Evolutionary conservation across 2,113 vertebrate species (phyloP).

Genomic region (Heloderma charlesbogerti): DNA sequence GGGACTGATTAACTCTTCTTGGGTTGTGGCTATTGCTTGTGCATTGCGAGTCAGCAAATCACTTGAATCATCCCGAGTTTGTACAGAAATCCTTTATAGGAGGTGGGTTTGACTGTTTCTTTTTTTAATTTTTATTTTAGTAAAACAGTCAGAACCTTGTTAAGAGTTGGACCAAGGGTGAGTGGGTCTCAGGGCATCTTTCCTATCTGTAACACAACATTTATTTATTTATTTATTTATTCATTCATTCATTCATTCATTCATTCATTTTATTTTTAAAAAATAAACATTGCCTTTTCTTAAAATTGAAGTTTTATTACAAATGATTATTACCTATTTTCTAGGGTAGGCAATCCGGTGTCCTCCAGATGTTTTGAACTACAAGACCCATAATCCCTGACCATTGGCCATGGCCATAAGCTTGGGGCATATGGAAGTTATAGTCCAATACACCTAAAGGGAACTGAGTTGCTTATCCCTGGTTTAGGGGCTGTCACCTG

Average conservation of each 20-base stretch:
- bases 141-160: too few relatives aligned
- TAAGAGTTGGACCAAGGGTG: neutral
- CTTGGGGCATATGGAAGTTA: too few relatives aligned
- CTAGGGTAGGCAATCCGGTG: too few relatives aligned
- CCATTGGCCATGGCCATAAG: too few relatives aligned
- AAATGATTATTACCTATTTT: neutral
- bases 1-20: neutral
- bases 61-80: neutral
- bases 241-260: neutral
- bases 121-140: neutral
- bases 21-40: neutral
- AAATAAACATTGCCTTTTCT: neutral
- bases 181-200: neutral
- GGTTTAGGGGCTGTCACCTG: neutral
- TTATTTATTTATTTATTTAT: neutral
- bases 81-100: neutral
- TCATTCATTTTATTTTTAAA: neutral
- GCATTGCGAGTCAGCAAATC: neutral
- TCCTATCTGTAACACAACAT: neutral
- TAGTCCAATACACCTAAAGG: too few relatives aligned
- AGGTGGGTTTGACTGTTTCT: neutral
- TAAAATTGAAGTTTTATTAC: neutral
- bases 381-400: too few relatives aligned
- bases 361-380: too few relatives aligned
- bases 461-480: too few relatives aligned